Evolutionary conservation across 2,888 invertebrate species (phyloP), one percentile per base, ranked within the genome.

Genomic region (Parnassius apollo): DNA sequence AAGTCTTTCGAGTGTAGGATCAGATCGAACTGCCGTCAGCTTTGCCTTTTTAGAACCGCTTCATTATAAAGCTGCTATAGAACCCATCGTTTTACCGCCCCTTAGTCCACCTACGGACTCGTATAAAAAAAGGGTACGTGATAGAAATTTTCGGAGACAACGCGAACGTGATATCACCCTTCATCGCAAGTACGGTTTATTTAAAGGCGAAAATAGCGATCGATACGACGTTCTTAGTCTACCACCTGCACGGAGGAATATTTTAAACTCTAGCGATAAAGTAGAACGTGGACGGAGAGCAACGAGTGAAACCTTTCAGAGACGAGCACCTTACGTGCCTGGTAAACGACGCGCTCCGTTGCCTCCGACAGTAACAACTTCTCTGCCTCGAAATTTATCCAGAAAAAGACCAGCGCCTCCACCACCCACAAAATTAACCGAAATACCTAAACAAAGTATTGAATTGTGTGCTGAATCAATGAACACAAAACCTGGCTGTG

Each of bases 261-360:
- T 68, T 70, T 65, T 65, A 22, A 73, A 72, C 55, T 61, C 68
- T 46, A 64, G 58, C 12, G 69, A 64, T 62, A 80, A 82, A 57
- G 70, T 75, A 68, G 76, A 81, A 42, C 83, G 90, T 57, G 88
- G 90, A 46, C 85, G 94, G 52, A 86, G 94, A 71, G 93, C 94
- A 25, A 91, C 92, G n/a, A 95, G 94, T 75, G 94, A 94, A 82
- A 91, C 93, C 35, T 92, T 93, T 69, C 93, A 93, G 65, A 92
- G 93, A 55, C 93, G 93, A 68, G 91, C 94, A 10, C 93, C 93
- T 4, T 95, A 96, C 86, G 96, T 96, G 0, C 95, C 95, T 69
- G 96, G 96, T 35, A 96, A 96, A 80, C 85, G 96, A 57, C 94
- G 93, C 75, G 96, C 96, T 0, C 96, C 96, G 0, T 93, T 92